Base-by-base conservation (phyloP, 2,797 vertebrate genomes). In the Netta rufina region DNA sequence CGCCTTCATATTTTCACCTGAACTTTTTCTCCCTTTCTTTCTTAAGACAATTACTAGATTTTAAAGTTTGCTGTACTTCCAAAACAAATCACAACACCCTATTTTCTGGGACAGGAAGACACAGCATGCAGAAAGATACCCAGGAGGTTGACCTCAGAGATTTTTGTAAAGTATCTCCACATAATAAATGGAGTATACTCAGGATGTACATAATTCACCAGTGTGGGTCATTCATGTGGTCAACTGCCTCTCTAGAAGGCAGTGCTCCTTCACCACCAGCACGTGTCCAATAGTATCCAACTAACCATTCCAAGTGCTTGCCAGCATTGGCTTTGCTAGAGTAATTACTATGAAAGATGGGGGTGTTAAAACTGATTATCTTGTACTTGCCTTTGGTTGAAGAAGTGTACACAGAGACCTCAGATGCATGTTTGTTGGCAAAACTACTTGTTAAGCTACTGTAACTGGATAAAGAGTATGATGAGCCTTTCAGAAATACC, bases 111-210 rank as follows among this genome's bases (percentile, higher is more conserved):
- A 62, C 30, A 77, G 51, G 67, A 36, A 51, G 62, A 84, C 45
- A 61, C 70, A 28, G 33, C 21, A n/a, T n/a, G 18, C 33, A 88
- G n/a, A 19, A 78, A 75, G 77, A 28, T 28, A 53, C 27, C 0
- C 9, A 7, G 0, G 2, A 81, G 41, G 16, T 11, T 91, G 70
- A 75, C 24, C 49, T 85, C 18, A 51, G 1, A 24, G 21, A 49
- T 76, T 84, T 54, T 49, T 5, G 9, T 39, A 69, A 51, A 72
- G 8, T 3, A 60, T 70, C 51, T 64, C 60, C n/a, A 28, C 45
- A 33, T 39, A 74, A 65, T 0, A 0, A 39, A 51, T 2, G 25
- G 36, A 45, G 41, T 25, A 53, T 5, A 69, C 22, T 25, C 32
- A 69, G 4, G 8, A 51, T 25, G 4, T 7, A 12, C 32, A n/a